These are phyloP conservation scores for Jaculus jaculus DNA, from an alignment of 2,113 vertebrate genomes.

Conservation along the genomic window DNA sequence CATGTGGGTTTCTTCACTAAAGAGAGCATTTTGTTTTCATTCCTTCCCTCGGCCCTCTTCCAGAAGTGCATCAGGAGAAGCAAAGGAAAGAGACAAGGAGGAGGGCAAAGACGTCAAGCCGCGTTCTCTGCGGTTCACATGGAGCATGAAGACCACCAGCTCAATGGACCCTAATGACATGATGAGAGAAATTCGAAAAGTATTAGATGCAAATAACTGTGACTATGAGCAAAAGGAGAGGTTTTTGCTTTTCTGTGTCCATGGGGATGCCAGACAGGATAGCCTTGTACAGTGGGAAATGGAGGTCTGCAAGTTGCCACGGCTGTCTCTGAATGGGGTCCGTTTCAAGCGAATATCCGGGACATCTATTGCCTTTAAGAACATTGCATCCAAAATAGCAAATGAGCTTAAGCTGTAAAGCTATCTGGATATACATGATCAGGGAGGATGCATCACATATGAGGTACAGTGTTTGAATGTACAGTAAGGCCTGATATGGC, in stretches of 20 bases:
- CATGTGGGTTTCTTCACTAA: conserved; percentile 32
- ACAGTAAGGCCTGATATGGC: conserved; percentile 84
- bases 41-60: neutral
- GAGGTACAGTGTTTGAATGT: conserved; percentile 90
- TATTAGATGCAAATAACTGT: conserved; percentile 97
- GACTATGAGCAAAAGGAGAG: conserved; percentile 98
- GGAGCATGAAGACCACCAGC: conserved; percentile 99
- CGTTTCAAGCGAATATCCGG: conserved; percentile 99
- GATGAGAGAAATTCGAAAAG: conserved; percentile 98
- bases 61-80: conserved; percentile 92
- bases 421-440: conserved; percentile 81
- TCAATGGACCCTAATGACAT: conserved; percentile 98
- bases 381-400: conserved; percentile 98
- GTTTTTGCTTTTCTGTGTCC: conserved; percentile 99
- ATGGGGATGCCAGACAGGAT: conserved; percentile 95
- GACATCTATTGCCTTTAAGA: conserved; percentile 98
- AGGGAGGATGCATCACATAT: conserved; percentile 86
- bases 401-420: conserved; percentile 98
- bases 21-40: neutral
- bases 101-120: conserved; percentile 95
- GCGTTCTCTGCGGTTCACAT: conserved; percentile 96
- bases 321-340: conserved; percentile 95
- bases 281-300: conserved; percentile 98
- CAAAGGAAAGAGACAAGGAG: conserved; percentile 91
- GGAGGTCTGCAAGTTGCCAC: conserved; percentile 97